Evolutionary conservation across 1,140 invertebrate species (phyloP).

Genomic region (Pinna nobilis): DNA sequence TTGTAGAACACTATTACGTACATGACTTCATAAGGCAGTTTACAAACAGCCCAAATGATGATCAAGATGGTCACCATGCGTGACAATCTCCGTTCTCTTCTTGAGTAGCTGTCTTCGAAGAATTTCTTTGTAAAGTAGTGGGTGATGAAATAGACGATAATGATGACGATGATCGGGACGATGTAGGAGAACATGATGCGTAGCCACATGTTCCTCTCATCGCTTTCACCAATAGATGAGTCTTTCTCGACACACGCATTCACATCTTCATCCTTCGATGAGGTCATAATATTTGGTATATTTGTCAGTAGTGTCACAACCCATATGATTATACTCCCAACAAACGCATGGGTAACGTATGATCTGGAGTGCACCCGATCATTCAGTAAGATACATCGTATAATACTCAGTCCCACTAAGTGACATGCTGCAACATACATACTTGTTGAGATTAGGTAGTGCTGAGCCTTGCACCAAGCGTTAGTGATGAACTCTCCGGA

Average conservation of each 20-base stretch:
- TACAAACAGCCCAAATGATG: conserved; percentile 57
- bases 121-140: conserved; percentile 61
- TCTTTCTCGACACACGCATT: conserved; percentile 27
- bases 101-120: conserved; percentile 67
- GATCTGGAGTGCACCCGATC: conserved; percentile 55
- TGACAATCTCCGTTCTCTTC: conserved; percentile 57
- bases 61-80: conserved; percentile 60
- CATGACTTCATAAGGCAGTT: conserved; percentile 58
- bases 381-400: conserved; percentile 63
- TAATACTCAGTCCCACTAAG: conserved; percentile 61
- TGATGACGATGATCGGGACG: conserved; percentile 58
- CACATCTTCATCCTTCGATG: conserved; percentile 25
- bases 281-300: conserved; percentile 43
- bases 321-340: conserved; percentile 47
- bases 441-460: conserved; percentile 53
- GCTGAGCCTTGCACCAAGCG: conserved; percentile 61
- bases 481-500: conserved; percentile 43
- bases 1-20: conserved; percentile 53
- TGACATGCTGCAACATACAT: conserved; percentile 61
- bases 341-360: conserved; percentile 45
- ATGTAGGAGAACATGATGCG: conserved; percentile 58
- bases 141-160: conserved; percentile 60
- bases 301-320: conserved; percentile 42
- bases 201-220: conserved; percentile 56
- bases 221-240: conserved; percentile 19